A percentile compares a stretch with the other conserved stretches of the same genome.
Conservation (phyloP, 2,113 vertebrate species). For the Polypterus senegalus region DNA sequence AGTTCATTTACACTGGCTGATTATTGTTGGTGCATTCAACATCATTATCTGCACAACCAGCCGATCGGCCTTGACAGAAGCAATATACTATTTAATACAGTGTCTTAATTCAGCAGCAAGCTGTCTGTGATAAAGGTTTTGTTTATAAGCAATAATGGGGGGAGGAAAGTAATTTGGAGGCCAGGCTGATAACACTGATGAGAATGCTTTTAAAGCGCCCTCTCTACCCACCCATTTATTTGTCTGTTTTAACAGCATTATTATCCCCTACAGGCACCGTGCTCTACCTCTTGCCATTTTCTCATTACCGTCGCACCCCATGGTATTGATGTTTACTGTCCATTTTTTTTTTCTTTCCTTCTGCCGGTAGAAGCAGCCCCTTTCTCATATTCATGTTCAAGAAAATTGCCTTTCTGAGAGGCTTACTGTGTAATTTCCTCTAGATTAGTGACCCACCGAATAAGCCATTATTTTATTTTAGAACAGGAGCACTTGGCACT, state of each 20-base stretch:
- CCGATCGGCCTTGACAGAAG: slow-evolving; percentile 61
- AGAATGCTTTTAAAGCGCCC: slow-evolving; percentile 36
- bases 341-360: slow-evolving; percentile 4
- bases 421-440: slow-evolving; percentile 2
- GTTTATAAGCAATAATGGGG: slow-evolving; percentile 61
- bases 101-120: slow-evolving; percentile 59
- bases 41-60: slow-evolving; percentile 69
- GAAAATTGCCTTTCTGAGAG: slow-evolving; percentile 2
- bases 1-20: slow-evolving; percentile 70
- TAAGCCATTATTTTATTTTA: slow-evolving; percentile 2
- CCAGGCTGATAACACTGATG: slow-evolving; percentile 57
- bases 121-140: slow-evolving; percentile 61
- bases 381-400: slow-evolving; percentile 5
- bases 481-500: background rate
- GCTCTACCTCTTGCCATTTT: background rate
- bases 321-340: slow-evolving; percentile 8
- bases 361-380: slow-evolving; percentile 2
- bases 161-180: slow-evolving; percentile 56
- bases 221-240: slow-evolving; percentile 22
- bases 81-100: slow-evolving; percentile 59
- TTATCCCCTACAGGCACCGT: slow-evolving; percentile 17
- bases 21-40: slow-evolving; percentile 61
- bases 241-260: slow-evolving; percentile 24
- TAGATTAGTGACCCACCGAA: slow-evolving; percentile 4
- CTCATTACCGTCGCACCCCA: slow-evolving; percentile 7